Evolutionary conservation across 2,797 vertebrate genomes (phyloP).

Genomic region (Morelia viridis): DNA sequence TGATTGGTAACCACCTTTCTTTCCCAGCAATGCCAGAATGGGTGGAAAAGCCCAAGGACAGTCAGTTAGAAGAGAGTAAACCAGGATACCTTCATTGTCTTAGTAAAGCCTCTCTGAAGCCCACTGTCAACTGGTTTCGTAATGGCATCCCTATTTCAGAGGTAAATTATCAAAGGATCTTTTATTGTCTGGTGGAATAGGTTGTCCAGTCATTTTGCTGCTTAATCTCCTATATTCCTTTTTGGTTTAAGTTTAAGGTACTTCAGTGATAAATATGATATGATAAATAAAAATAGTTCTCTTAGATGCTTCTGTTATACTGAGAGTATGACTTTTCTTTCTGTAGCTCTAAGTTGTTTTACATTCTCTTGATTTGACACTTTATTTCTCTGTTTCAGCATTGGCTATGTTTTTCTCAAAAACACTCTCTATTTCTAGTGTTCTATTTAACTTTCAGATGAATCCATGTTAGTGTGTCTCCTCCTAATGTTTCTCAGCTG

Average conservation of each 20-base stretch:
- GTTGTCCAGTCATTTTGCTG: background rate
- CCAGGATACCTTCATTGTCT: slow-evolving; percentile 92
- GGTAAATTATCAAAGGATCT: slow-evolving; percentile 67
- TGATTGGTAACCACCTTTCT: background rate
- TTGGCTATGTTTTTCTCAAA: background rate
- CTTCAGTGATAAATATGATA: too few species aligned
- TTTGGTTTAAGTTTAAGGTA: background rate
- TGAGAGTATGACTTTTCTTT: background rate
- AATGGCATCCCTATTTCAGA: slow-evolving; percentile 82
- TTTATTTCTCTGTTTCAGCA: background rate
- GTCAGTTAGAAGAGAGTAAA: slow-evolving; percentile 89
- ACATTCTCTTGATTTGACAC: background rate
- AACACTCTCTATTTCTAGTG: background rate
- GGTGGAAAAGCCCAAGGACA: slow-evolving; percentile 88
- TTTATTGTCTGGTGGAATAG: background rate
- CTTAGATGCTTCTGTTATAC: background rate
- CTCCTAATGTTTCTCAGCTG: background rate
- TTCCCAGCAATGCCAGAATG: slow-evolving; percentile 85
- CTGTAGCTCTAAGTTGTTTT: background rate
- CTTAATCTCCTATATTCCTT: background rate
- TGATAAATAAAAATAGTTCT: background rate
- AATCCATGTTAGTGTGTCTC: background rate
- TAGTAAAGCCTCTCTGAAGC: slow-evolving; percentile 84
- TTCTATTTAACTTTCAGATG: background rate
- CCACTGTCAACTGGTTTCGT: slow-evolving; percentile 86